Percentiles rank a stretch among this genome's conserved stretches.
Evolutionary conservation across 2,113 vertebrate genomes (phyloP).

Genomic region (Myxocyprinus asiaticus): DNA sequence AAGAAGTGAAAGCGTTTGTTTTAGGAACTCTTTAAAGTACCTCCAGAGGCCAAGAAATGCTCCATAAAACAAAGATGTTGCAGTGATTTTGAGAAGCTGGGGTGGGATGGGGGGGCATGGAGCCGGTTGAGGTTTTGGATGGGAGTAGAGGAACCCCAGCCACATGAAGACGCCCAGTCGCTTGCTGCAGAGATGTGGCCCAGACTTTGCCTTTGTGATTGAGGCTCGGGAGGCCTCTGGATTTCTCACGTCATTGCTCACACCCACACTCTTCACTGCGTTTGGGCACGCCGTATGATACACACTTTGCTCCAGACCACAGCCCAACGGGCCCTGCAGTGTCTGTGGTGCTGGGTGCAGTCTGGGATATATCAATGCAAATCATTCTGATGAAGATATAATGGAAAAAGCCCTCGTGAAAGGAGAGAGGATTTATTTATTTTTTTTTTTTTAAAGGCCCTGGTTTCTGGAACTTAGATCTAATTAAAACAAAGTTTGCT

Average conservation of each 20-base stretch:
- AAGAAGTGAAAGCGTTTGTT: constrained; percentile 29
- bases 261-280: constrained; percentile 57
- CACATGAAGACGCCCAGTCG: constrained; percentile 46
- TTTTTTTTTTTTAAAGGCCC: background rate
- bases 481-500: background rate
- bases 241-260: constrained; percentile 26
- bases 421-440: background rate
- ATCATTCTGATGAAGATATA: constrained; percentile 62
- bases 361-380: constrained; percentile 60
- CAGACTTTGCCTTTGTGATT: constrained; percentile 19
- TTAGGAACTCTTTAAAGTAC: constrained; percentile 22
- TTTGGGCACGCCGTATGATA: constrained; percentile 61
- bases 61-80: constrained; percentile 31
- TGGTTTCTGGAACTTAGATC: background rate
- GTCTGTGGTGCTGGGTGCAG: constrained; percentile 54
- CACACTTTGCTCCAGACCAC: constrained; percentile 60
- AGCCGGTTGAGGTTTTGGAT: constrained; percentile 53
- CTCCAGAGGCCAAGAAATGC: constrained; percentile 28
- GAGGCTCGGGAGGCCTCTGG: background rate
- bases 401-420: constrained; percentile 1
- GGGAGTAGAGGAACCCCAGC: constrained; percentile 25
- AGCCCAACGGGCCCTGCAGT: constrained; percentile 34
- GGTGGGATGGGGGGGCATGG: background rate
- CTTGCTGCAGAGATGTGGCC: constrained; percentile 41
- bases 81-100: background rate